These are phyloP conservation scores for Tupaia chinensis DNA, from an alignment of 2,113 vertebrate species.

Conservation along the genomic window DNA sequence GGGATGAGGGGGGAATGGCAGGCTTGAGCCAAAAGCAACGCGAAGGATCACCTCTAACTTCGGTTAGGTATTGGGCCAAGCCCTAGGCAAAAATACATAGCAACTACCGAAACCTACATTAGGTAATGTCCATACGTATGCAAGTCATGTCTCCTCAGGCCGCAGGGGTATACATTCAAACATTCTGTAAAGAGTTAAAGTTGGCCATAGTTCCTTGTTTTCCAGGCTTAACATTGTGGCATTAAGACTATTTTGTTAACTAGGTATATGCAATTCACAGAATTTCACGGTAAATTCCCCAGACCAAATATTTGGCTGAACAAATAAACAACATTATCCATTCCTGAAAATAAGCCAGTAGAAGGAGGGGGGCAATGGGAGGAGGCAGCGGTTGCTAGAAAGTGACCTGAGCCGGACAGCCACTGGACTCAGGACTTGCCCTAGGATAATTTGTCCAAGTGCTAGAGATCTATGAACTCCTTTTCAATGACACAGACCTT, in stretches of 20 bases:
- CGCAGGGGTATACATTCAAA: not conserved
- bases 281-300: conserved; percentile 84
- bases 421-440: not conserved
- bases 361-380: not conserved
- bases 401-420: conserved; percentile 65
- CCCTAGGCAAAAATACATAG: not conserved
- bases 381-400: conserved; percentile 64
- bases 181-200: conserved; percentile 70
- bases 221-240: conserved; percentile 70
- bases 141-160: not conserved
- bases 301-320: conserved; percentile 84
- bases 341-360: conserved; percentile 79
- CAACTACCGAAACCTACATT: not conserved
- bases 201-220: conserved; percentile 33
- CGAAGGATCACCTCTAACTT: not conserved
- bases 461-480: not conserved
- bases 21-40: not conserved
- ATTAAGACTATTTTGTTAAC: conserved; percentile 77
- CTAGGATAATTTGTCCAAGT: not conserved
- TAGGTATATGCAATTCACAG: conserved; percentile 83
- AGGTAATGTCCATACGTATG: not conserved
- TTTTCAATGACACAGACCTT: conserved; percentile 50
- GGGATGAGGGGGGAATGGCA: not conserved
- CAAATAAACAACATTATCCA: conserved; percentile 83
- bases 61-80: not conserved